phyloP scores from a whole-genome alignment of 2,888 invertebrate species.

The Laspeyria flexula region DNA sequence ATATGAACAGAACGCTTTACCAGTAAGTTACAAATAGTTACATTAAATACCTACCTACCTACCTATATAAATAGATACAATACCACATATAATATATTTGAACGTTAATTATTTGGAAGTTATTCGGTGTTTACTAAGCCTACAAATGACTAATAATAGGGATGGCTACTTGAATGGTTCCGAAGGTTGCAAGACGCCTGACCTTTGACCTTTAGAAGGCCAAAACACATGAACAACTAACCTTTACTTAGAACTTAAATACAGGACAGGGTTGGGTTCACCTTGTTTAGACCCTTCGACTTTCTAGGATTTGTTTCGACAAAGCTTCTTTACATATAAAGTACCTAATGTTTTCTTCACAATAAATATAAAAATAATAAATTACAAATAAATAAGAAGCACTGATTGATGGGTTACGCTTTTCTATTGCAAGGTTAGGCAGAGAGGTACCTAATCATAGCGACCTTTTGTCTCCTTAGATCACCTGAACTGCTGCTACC shows the following conservation, averaged over 20 bases:
- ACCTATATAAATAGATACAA: no score
- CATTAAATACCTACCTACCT: no score
- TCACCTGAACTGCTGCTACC: no score
- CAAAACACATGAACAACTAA: constrained; percentile 24
- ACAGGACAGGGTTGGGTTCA: constrained; percentile 28
- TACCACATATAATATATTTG: no score
- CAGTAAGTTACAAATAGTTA: no score
- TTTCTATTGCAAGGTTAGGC: no score
- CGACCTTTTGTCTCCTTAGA: no score
- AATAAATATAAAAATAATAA: not conserved
- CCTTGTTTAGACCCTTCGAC: constrained; percentile 19
- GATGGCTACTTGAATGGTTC: constrained; percentile 10
- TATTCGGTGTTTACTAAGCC: constrained; percentile 4
- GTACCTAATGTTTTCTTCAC: not conserved
- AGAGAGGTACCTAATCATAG: no score
- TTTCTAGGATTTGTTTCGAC: constrained; percentile 22
- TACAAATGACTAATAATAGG: constrained; percentile 17
- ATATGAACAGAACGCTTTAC: no score
- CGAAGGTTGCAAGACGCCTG: constrained; percentile 13
- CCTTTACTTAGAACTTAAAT: constrained; percentile 28
- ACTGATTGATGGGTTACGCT: no score
- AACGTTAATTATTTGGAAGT: constrained; percentile 14
- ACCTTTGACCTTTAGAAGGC: constrained; percentile 33
- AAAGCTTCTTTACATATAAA: constrained; percentile 6
- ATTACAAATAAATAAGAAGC: no score